phyloP scores from a whole-genome alignment of 2,888 invertebrate species.

The Ecliptopera silaceata region DNA sequence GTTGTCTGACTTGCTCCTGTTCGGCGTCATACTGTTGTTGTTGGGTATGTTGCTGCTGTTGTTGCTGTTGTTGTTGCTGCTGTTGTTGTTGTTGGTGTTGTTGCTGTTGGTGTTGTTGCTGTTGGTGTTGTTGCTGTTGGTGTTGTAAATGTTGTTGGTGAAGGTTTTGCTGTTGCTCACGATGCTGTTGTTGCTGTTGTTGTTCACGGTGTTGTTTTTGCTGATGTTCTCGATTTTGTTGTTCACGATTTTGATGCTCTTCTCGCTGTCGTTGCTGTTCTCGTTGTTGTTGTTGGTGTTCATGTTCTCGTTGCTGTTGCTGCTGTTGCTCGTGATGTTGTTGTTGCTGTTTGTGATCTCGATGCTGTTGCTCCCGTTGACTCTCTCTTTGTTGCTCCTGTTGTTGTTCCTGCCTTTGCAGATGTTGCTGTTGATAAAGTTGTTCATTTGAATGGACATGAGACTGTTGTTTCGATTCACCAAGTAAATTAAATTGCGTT shows the following conservation, averaged over 20 bases:
- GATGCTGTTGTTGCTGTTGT: slow-evolving; percentile 40
- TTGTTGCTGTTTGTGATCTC: slow-evolving; percentile 37
- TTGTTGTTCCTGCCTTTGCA: slow-evolving; percentile 38
- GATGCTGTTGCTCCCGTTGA: slow-evolving; percentile 37
- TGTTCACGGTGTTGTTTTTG: slow-evolving; percentile 38
- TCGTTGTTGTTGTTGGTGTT: slow-evolving; percentile 35
- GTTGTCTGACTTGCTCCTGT: slow-evolving; percentile 69
- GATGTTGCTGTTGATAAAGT: slow-evolving; percentile 39
- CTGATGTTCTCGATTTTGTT: slow-evolving; percentile 37
- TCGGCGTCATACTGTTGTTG: slow-evolving; percentile 68
- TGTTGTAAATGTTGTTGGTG: slow-evolving; percentile 43
- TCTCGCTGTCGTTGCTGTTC: slow-evolving; percentile 31
- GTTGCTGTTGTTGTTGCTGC: slow-evolving; percentile 49
- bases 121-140: slow-evolving; percentile 47
- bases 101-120: slow-evolving; percentile 52
- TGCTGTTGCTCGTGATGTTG: slow-evolving; percentile 32
- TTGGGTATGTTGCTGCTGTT: slow-evolving; percentile 56
- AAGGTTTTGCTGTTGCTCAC: slow-evolving; percentile 40
- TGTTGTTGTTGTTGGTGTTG: slow-evolving; percentile 50
- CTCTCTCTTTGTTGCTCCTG: slow-evolving; percentile 38
- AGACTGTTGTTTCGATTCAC: slow-evolving; percentile 49
- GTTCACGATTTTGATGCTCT: slow-evolving; percentile 36
- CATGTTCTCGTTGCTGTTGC: slow-evolving; percentile 38
- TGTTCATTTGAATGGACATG: slow-evolving; percentile 39
- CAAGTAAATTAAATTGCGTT: slow-evolving; percentile 56